These are phyloP conservation scores for Diogma glabrata DNA, from an alignment of 2,888 invertebrate species.

Conservation along the genomic window DNA sequence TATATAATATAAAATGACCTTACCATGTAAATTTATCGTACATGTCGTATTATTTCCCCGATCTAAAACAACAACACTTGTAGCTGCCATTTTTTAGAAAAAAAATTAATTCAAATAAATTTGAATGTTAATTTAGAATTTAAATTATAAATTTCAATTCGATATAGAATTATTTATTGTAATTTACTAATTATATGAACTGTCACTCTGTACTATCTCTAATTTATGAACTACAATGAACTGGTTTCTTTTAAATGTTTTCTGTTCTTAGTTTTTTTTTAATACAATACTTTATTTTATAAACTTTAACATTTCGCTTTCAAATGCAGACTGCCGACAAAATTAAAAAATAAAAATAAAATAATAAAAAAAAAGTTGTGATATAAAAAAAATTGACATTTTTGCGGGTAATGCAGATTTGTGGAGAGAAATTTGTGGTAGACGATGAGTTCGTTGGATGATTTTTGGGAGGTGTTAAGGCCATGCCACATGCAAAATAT, in stretches of 20 bases:
- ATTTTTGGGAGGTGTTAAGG: no score
- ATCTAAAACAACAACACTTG: slow-evolving; percentile 89
- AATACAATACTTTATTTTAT: no score
- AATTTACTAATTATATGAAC: no score
- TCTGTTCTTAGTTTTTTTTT: neutral
- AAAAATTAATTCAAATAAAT: neutral
- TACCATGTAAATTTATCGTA: slow-evolving; percentile 93
- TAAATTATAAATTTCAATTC: neutral
- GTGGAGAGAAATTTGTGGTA: no score
- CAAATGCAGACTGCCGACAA: slow-evolving; percentile 10
- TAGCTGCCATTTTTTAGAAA: slow-evolving; percentile 39
- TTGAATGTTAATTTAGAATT: neutral
- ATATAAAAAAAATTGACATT: no score
- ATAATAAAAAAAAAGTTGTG: neutral
- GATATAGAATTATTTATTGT: slow-evolving; percentile 2
- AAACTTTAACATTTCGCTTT: slow-evolving; percentile 6
- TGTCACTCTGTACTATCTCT: no score
- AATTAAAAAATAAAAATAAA: neutral
- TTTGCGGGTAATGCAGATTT: no score
- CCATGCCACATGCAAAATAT: no score
- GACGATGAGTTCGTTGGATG: no score
- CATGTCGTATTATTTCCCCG: slow-evolving; percentile 94
- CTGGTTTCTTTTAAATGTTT: no score
- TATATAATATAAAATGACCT: slow-evolving; percentile 32
- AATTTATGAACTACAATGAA: no score